Evolutionary conservation across 35 echinoderm and acorn worm species (phyloP), one percentile per base, ranked within the genome.

Genomic region (Hemicentrotus pulcherrimus): DNA sequence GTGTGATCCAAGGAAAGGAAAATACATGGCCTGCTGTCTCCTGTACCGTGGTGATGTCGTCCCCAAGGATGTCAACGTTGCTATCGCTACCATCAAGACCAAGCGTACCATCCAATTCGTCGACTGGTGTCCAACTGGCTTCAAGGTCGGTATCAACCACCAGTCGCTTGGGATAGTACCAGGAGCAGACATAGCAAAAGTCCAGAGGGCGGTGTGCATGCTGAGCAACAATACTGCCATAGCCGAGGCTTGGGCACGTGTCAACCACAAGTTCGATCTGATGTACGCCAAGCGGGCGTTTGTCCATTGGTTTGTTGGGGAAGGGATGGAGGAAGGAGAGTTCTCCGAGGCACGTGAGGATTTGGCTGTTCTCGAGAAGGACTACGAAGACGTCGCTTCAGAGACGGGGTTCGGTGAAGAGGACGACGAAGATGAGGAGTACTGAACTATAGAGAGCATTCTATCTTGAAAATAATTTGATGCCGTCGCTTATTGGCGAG

Each of bases 31-130:
- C 14, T 99, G 98, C 46, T 96, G 96, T 55, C 89, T 99, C 35
- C 90, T 99, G 24, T 99, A 96, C 86, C 92, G 98, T 45, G 98
- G 98, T 86, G 98, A 99, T 86, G 96, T 99, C 22, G 96, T 97
- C 33, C 96, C 98, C 22, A 99, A 99, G 94, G 98, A 99, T 91
- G 98, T 99, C 94, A 99, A 99, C 70, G 97, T 91, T 30, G 98
- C 98, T 71, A 99, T 99, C 30, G 95, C 96, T 59, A 97, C 71
- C 94, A 97, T 99, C 96, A 99, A 99, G 95, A 99, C 98, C 48
- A 99, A 99, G 88, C 96, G 98, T 50, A 95, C 96, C 92, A 99
- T 99, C 88, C 98, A 99, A 96, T 99, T 99, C 89, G 98, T 99
- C 61, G 98, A 99, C 94, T 98, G 98, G 98, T 97, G 97, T 94